These are phyloP conservation scores for Charina bottae DNA, from an alignment of 2,113 vertebrate genomes.

Conservation along the genomic window DNA sequence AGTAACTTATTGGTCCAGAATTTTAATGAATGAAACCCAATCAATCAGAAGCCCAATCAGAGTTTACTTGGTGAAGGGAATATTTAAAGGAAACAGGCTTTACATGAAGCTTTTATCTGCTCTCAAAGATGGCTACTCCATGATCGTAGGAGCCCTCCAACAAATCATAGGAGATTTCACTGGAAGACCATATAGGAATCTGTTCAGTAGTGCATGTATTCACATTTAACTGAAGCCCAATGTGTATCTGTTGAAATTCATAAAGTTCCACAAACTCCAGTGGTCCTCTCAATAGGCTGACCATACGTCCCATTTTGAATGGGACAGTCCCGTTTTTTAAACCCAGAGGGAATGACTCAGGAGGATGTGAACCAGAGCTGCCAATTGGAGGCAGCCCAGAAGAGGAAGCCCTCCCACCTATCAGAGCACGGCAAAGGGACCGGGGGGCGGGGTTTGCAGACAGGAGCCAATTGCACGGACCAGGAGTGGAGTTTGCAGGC, in stretches of 20 bases:
- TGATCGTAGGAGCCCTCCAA: neutral
- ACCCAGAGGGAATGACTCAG: too few species aligned
- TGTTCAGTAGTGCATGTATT: neutral
- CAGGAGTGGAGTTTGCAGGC: too few species aligned
- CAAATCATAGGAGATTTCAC: neutral
- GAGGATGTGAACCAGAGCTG: too few species aligned
- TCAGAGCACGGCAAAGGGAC: too few species aligned
- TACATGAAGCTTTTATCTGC: neutral
- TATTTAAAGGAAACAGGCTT: neutral
- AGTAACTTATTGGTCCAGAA: neutral
- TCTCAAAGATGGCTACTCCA: neutral
- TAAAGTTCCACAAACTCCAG: neutral
- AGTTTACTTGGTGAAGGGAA: neutral
- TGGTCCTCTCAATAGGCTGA: too few species aligned
- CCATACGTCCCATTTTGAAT: too few species aligned
- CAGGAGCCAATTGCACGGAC: too few species aligned
- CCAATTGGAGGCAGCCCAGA: too few species aligned
- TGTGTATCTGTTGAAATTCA: neutral
- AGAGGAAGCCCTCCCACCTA: too few species aligned
- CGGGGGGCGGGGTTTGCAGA: too few species aligned
- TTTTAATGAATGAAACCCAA: neutral
- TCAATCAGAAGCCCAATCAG: neutral
- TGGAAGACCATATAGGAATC: neutral
- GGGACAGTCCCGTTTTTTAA: too few species aligned
- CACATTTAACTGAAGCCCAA: neutral